Conservation (phyloP, 2,888 invertebrate species). For the Oeneis ivallda region DNA sequence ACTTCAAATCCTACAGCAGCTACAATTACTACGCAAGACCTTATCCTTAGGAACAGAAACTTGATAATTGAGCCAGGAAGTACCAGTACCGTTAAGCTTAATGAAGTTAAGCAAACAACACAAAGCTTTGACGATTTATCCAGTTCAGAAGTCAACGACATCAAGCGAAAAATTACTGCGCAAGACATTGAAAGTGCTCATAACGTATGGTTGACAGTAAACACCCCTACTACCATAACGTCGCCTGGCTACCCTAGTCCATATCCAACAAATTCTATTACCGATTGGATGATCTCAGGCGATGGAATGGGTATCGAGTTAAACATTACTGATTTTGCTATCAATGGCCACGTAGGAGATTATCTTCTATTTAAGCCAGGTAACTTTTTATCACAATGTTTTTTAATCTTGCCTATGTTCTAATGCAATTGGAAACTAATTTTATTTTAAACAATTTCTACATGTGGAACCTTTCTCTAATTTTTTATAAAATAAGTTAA, state of each 20-base stretch:
- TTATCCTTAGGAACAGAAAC: not conserved
- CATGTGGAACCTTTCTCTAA: too few species aligned
- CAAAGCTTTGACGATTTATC: constrained; percentile 44
- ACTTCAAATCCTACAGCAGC: not conserved
- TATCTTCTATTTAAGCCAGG: constrained; percentile 73
- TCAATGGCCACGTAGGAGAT: constrained; percentile 63
- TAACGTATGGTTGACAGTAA: constrained; percentile 45
- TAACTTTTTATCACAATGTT: constrained; percentile 7
- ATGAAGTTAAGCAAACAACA: not conserved
- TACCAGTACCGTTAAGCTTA: not conserved
- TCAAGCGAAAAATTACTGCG: constrained; percentile 51
- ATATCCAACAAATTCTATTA: constrained; percentile 58
- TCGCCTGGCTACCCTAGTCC: constrained; percentile 60
- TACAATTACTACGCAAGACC: not conserved
- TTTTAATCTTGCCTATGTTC: not conserved
- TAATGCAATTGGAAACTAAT: too few species aligned
- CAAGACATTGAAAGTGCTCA: constrained; percentile 25
- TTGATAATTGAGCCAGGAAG: not conserved
- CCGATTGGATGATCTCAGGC: constrained; percentile 68
- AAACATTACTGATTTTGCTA: constrained; percentile 62
- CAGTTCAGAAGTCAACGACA: constrained; percentile 48
- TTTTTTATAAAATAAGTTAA: too few species aligned
- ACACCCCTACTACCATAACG: constrained; percentile 51
- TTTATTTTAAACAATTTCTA: too few species aligned
- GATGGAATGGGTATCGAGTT: constrained; percentile 70